Conservation (phyloP, 2,113 vertebrate genomes). For the Misgurnus anguillicaudatus region DNA sequence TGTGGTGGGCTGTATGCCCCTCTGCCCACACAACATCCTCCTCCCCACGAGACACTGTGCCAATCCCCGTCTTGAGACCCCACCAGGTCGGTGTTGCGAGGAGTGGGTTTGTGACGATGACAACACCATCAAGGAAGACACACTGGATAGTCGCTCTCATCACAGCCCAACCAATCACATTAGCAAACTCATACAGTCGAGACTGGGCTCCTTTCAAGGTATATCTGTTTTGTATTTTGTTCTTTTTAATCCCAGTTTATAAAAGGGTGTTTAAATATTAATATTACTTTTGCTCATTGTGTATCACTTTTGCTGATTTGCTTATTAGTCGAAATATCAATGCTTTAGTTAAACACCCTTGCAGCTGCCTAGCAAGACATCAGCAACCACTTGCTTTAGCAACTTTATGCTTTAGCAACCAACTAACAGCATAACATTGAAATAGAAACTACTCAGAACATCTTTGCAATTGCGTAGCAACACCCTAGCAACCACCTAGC, state of each 20-base stretch:
- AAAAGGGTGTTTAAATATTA: not conserved
- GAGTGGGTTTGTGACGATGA: slow-evolving; percentile 74
- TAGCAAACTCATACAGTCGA: slow-evolving; percentile 56
- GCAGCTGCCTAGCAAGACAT: too few relatives aligned
- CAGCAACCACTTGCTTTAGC: too few relatives aligned
- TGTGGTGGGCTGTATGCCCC: slow-evolving; percentile 78
- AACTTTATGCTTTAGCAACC: too few relatives aligned
- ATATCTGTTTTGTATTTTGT: not conserved
- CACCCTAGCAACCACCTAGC: too few relatives aligned
- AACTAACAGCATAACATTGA: too few relatives aligned
- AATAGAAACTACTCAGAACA: too few relatives aligned
- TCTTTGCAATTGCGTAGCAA: too few relatives aligned
- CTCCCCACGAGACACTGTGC: slow-evolving; percentile 66
- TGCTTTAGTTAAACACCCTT: too few relatives aligned
- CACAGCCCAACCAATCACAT: slow-evolving; percentile 68
- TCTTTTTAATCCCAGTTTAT: not conserved
- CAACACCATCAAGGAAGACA: slow-evolving; percentile 72
- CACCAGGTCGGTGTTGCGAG: slow-evolving; percentile 69
- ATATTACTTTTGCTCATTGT: too few relatives aligned
- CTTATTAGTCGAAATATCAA: too few relatives aligned
- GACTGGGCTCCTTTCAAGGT: slow-evolving; percentile 60
- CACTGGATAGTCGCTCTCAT: slow-evolving; percentile 35
- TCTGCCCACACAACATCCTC: slow-evolving; percentile 71
- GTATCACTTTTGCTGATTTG: too few relatives aligned
- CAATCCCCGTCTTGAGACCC: slow-evolving; percentile 60